Evolutionary conservation across 2,113 vertebrate species (phyloP).

Genomic region (Condylura cristata): DNA sequence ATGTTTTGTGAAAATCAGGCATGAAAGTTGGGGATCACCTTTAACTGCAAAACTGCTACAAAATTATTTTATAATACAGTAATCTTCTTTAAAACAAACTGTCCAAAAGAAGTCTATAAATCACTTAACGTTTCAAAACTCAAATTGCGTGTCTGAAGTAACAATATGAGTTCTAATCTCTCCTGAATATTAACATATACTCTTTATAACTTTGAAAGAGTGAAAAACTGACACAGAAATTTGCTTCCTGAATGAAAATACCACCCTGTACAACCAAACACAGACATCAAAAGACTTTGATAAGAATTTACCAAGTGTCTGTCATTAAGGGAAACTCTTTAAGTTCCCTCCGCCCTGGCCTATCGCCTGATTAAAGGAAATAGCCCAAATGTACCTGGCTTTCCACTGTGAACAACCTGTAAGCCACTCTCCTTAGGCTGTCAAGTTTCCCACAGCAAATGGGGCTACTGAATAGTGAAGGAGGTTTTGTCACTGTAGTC

Average conservation of each 20-base stretch:
- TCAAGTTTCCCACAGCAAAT: not conserved
- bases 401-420: not conserved
- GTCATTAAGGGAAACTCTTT: not conserved
- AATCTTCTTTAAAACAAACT: not conserved
- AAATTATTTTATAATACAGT: not conserved
- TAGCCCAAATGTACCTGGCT: not conserved
- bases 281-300: not conserved
- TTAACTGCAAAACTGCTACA: not conserved
- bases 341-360: not conserved
- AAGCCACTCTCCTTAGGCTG: not conserved
- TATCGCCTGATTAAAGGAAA: slow-evolving; percentile 8
- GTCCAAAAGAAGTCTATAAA: not conserved
- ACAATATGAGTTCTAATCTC: not conserved
- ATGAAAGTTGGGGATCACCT: not conserved
- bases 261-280: not conserved
- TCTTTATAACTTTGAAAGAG: not conserved
- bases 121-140: not conserved
- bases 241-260: not conserved
- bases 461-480: not conserved
- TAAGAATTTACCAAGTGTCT: not conserved
- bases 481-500: not conserved
- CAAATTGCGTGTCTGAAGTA: not conserved
- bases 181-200: not conserved
- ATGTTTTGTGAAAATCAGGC: not conserved
- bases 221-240: not conserved